A percentile compares a stretch with the other conserved stretches of the same genome.
Evolutionary conservation across 1,140 invertebrate species (phyloP).

Genomic region (Euborellia annulipes): DNA sequence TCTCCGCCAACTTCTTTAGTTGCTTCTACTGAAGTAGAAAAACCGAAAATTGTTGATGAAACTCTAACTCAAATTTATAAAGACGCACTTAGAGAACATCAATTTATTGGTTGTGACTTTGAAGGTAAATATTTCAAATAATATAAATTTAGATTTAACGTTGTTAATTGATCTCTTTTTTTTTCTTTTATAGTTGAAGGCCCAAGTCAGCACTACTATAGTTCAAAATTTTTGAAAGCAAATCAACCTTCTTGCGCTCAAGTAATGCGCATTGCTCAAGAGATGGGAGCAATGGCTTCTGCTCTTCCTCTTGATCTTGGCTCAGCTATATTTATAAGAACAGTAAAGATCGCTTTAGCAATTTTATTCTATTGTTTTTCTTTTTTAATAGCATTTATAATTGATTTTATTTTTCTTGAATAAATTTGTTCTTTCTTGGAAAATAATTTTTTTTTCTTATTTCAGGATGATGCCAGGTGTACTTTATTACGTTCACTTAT

Average conservation of each 20-base stretch:
- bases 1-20: too few relatives aligned
- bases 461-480: conserved; percentile 13
- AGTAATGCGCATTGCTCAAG: conserved; percentile 42
- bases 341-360: too few relatives aligned
- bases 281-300: conserved; percentile 42
- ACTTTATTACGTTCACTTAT: conserved; percentile 11
- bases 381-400: not conserved
- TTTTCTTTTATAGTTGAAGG: conserved; percentile 11
- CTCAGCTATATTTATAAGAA: conserved; percentile 42
- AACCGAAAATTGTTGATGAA: not conserved
- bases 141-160: too few relatives aligned
- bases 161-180: too few relatives aligned
- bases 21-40: too few relatives aligned
- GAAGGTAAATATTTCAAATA: conserved; percentile 6
- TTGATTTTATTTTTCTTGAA: not conserved
- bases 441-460: conserved; percentile 2
- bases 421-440: conserved; percentile 2
- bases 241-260: conserved; percentile 22
- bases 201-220: conserved; percentile 8
- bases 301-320: conserved; percentile 41
- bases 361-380: too few relatives aligned
- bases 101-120: conserved; percentile 11
- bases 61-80: conserved; percentile 3
- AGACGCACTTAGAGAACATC: conserved; percentile 9
- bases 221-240: conserved; percentile 8